phyloP scores from a whole-genome alignment of 2,113 vertebrate genomes.

The Suricata suricatta region DNA sequence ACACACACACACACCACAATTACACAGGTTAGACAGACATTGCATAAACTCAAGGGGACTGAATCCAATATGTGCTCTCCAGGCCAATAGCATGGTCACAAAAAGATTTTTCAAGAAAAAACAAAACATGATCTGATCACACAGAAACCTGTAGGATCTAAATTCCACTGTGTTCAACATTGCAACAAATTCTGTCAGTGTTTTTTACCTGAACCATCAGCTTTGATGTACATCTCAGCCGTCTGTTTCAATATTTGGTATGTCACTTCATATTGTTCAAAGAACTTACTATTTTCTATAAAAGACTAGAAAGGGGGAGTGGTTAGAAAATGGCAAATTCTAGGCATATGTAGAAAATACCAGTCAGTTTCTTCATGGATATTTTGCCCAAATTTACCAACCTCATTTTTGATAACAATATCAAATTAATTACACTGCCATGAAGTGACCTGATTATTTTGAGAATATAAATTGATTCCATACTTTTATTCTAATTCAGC shows the following conservation, averaged over 20 bases:
- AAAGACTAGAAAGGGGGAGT: conserved; percentile 87
- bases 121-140: not conserved
- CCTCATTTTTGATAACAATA: not conserved
- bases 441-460: not conserved
- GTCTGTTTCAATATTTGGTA: conserved; percentile 93
- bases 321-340: not conserved
- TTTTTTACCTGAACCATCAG: conserved; percentile 93
- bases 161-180: not conserved
- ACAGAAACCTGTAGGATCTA: not conserved
- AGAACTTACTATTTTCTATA: conserved; percentile 96
- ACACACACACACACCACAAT: not conserved
- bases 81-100: not conserved
- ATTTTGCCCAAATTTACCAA: not conserved
- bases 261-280: conserved; percentile 96
- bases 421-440: not conserved
- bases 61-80: not conserved
- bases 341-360: not conserved
- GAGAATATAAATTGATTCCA: not conserved
- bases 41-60: not conserved
- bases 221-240: conserved; percentile 94
- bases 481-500: not conserved
- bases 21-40: not conserved
- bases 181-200: not conserved
- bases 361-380: not conserved
- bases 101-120: not conserved